Conservation (phyloP, 2,113 vertebrate genomes). For the Tursiops truncatus region DNA sequence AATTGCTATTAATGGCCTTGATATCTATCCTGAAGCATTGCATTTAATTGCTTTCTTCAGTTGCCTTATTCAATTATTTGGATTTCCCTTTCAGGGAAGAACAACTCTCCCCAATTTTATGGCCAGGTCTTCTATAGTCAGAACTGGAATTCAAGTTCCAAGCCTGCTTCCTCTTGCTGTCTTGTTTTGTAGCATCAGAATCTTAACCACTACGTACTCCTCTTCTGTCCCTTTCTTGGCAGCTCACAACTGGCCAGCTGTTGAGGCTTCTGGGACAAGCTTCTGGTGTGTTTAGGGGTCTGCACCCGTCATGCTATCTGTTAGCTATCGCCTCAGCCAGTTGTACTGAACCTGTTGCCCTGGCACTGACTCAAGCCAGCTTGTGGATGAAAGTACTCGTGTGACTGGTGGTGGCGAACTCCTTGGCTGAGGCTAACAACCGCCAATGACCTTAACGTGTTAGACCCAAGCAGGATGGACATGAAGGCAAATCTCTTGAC, state of each 20-base stretch:
- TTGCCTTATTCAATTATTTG: conserved; percentile 13
- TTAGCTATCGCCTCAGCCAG: not conserved
- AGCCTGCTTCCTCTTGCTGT: not conserved
- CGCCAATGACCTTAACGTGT: conserved; percentile 26
- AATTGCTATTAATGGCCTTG: conserved; percentile 60
- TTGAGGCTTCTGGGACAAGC: not conserved
- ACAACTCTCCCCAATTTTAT: not conserved
- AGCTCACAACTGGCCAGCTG: not conserved
- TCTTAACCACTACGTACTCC: not conserved
- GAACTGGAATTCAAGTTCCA: not conserved
- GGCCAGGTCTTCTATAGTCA: not conserved
- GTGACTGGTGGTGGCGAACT: not conserved
- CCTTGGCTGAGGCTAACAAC: not conserved
- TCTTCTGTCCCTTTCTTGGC: not conserved
- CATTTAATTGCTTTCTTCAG: conserved; percentile 25
- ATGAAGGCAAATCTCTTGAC: not conserved
- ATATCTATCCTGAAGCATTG: conserved; percentile 52
- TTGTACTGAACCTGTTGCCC: not conserved
- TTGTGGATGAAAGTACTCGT: not conserved
- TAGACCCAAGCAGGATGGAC: not conserved
- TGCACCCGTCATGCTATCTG: not conserved
- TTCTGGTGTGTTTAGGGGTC: not conserved
- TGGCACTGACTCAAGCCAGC: not conserved
- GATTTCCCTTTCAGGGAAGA: conserved; percentile 33
- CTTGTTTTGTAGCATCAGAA: not conserved